Base-by-base conservation (phyloP, 2,797 vertebrate species). In the Anomalospiza imberbis region DNA sequence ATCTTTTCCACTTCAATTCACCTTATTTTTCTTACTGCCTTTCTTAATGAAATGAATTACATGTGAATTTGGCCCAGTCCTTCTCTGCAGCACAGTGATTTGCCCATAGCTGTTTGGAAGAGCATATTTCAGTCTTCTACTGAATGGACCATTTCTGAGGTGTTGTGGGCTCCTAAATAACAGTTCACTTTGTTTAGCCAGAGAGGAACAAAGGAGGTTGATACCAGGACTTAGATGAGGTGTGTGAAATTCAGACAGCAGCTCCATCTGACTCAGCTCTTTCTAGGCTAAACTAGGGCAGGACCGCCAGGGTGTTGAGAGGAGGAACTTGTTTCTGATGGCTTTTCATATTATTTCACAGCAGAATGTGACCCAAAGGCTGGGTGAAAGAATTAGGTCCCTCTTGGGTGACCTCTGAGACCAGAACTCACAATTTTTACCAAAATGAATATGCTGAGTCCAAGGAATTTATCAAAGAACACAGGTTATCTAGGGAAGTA, bases 301-400 rank as follows among this genome's bases (percentile, higher is more conserved):
- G n/a, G 17, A 53, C 12, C 0, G 0, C 17, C 22, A 32, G 19
- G 21, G 4, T 45, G 6, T n/a, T 61, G 12, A 26, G 31, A 48
- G 38, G 3, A 54, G 57, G 26, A 73, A 60, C 24, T 40, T 60
- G 5, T 36, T 86, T 17, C 15, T 36, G 3, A 4, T 66, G 44
- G 9, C 8, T 85, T 54, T 75, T 62, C 36, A 68, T 20, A 13
- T 17, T n/a, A 68, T 88, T 90, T 81, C 6, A 1, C 31, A 44
- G 44, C 6, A 75, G 40, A 65, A 19, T 28, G 5, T 47, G 17
- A 44, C 12, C 15, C 40, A 88, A 68, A 42, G 32, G 2, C 16
- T 68, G 15, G 4, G 7, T 50, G 10, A 31, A 66, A 81, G 31
- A 19, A 44, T 51, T 29, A 2, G 0, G 2, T 54, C 10, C 55